Conservation (phyloP, 1,140 invertebrate species). For the Centruroides vittatus region DNA sequence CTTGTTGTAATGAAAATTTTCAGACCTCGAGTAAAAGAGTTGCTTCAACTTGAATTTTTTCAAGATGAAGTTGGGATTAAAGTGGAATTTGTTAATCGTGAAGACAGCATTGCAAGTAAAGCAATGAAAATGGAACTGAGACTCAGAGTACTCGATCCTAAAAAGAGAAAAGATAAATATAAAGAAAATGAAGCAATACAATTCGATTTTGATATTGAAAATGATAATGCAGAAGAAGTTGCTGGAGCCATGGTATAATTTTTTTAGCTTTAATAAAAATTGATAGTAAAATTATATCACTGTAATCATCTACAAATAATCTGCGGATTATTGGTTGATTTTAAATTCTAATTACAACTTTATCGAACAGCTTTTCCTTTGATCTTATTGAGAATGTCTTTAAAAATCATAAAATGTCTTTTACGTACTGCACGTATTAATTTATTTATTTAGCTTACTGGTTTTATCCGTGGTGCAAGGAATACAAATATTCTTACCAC, state of each 20-base stretch:
- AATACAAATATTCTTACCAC: too few relatives aligned
- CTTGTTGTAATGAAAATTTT: too few relatives aligned
- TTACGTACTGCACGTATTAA: neutral
- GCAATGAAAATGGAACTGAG: constrained; percentile 62
- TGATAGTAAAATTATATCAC: neutral
- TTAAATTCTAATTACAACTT: too few relatives aligned
- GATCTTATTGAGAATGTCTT: neutral
- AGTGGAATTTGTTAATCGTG: constrained; percentile 72
- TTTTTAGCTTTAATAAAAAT: neutral
- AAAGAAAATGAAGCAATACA: constrained; percentile 99
- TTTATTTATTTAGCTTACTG: too few relatives aligned
- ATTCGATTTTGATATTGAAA: constrained; percentile 90
- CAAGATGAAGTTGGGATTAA: constrained; percentile 87
- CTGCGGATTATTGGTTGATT: too few relatives aligned
- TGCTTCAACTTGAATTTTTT: constrained; percentile 96
- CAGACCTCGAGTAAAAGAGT: constrained; percentile 78
- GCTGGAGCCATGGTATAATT: constrained; percentile 75
- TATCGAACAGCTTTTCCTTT: neutral
- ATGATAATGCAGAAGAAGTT: constrained; percentile 86
- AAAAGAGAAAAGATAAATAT: constrained; percentile 85
- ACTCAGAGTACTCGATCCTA: constrained; percentile 87
- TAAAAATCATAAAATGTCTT: neutral
- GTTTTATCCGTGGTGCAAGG: too few relatives aligned
- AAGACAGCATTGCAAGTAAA: constrained; percentile 38
- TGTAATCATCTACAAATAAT: neutral